Evolutionary conservation across 2,113 vertebrate species (phyloP), one percentile per base, ranked within the genome.

Genomic region (Pogonocichla stellata): DNA sequence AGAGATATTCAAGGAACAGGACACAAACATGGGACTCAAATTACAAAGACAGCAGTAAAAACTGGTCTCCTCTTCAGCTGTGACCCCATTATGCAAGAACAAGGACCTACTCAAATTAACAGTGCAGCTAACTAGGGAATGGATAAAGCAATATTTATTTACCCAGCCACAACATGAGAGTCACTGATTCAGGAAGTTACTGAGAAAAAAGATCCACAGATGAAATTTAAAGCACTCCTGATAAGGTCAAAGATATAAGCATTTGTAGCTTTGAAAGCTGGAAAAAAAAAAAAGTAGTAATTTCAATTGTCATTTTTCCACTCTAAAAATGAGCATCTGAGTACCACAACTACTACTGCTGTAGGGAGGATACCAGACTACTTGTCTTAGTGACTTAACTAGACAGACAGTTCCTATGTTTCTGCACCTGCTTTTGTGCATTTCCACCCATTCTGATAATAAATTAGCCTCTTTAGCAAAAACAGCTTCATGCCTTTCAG

Each of bases 141-240:
- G 79, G 67, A 95, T 94, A 93, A 92, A 94, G 36, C 62, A 94
- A 31, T 96, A 94, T 92, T 96, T 96, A 91, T 95, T 90, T 94
- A 96, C 72, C 57, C 56, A 78, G 56, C 36, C 71, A 83, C 66
- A 92, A 67, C 34, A 83, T 47, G 31, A 80, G 36, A 86, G n/a
- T 60, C 48, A 56, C 24, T 80, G 64, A 82, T 62, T 54, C 67
- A 96, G 50, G 64, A 91, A 94, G 78, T 43, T 90, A 80, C 60
- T 78, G 43, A 93, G 80, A 88, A 94, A 88, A 47, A 86, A 70
- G 50, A 69, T 56, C 80, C 3, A 2, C 3, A 79, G 40, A 51
- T 66, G 29, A 90, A 88, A 92, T 80, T 90, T 77, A 83, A 90
- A 92, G 56, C 2, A 14, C 34, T 86, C 56, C 43, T 67, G n/a